Evolutionary conservation across 2,797 vertebrate genomes (phyloP).

Genomic region (Enteromius mattozi): DNA sequence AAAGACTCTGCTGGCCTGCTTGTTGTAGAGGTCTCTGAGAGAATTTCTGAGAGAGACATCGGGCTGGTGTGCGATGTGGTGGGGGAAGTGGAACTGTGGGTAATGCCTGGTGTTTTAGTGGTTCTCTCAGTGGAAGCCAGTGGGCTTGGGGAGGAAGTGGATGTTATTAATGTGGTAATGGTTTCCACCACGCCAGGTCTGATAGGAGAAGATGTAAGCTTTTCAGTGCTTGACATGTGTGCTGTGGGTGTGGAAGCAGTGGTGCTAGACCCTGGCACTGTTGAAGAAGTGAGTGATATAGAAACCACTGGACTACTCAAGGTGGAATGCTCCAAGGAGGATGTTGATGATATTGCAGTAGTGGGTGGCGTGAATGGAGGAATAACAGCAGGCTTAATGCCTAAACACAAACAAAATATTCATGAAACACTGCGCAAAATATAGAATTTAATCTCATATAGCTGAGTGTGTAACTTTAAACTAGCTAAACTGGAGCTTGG

Average conservation of each 20-base stretch:
- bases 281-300: slow-evolving; percentile 46
- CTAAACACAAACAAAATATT: slow-evolving; percentile 75
- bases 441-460: slow-evolving; percentile 54
- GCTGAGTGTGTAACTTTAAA: background rate
- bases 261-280: slow-evolving; percentile 45
- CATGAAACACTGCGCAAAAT: slow-evolving; percentile 58
- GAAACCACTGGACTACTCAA: slow-evolving; percentile 44
- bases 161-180: slow-evolving; percentile 60
- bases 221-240: slow-evolving; percentile 30
- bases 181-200: slow-evolving; percentile 61
- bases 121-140: slow-evolving; percentile 52
- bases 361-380: slow-evolving; percentile 63
- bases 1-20: slow-evolving; percentile 40
- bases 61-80: slow-evolving; percentile 62
- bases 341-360: slow-evolving; percentile 63
- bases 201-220: slow-evolving; percentile 48
- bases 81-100: slow-evolving; percentile 45
- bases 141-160: slow-evolving; percentile 48
- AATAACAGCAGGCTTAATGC: slow-evolving; percentile 79
- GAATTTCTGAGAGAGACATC: slow-evolving; percentile 56
- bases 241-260: slow-evolving; percentile 45
- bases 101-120: slow-evolving; percentile 34
- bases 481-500: background rate
- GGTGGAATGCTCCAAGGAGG: slow-evolving; percentile 47
- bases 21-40: slow-evolving; percentile 63